A percentile compares a stretch with the other conserved stretches of the same genome.
These are phyloP conservation scores for Troglohyphantes excavatus DNA, from an alignment of 2,888 invertebrate genomes.

Conservation along the genomic window DNA sequence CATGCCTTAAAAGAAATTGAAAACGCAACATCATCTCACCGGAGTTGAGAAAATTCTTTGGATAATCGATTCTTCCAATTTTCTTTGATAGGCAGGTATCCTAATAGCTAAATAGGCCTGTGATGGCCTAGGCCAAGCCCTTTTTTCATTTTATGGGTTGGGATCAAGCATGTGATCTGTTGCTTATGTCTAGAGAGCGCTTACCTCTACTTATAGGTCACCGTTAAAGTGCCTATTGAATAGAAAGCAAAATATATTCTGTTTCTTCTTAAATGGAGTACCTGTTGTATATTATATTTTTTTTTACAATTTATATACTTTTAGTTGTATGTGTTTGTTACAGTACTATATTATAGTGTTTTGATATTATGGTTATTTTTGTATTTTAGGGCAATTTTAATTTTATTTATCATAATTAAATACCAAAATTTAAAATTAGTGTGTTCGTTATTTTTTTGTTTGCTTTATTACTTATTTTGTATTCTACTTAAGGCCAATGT, in stretches of 20 bases:
- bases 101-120: slow-evolving; percentile 70
- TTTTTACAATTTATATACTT: too few species aligned
- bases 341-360: too few species aligned
- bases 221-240: neutral
- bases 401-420: too few species aligned
- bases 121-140: slow-evolving; percentile 39
- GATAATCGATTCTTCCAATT: slow-evolving; percentile 77
- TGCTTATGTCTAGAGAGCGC: neutral
- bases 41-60: slow-evolving; percentile 14
- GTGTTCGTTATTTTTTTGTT: too few species aligned
- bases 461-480: too few species aligned
- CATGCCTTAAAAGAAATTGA: slow-evolving; percentile 26
- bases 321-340: too few species aligned
- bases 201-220: slow-evolving; percentile 51
- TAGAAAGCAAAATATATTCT: neutral
- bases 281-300: too few species aligned
- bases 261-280: neutral
- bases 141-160: slow-evolving; percentile 25
- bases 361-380: too few species aligned
- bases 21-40: slow-evolving; percentile 36
- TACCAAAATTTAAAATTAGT: too few species aligned
- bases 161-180: slow-evolving; percentile 14
- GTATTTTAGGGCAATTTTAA: too few species aligned
- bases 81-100: slow-evolving; percentile 70
- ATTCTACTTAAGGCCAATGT: too few species aligned